Evolutionary conservation across 2,888 invertebrate species (phyloP).

Genomic region (Hypolimnas misippus): DNA sequence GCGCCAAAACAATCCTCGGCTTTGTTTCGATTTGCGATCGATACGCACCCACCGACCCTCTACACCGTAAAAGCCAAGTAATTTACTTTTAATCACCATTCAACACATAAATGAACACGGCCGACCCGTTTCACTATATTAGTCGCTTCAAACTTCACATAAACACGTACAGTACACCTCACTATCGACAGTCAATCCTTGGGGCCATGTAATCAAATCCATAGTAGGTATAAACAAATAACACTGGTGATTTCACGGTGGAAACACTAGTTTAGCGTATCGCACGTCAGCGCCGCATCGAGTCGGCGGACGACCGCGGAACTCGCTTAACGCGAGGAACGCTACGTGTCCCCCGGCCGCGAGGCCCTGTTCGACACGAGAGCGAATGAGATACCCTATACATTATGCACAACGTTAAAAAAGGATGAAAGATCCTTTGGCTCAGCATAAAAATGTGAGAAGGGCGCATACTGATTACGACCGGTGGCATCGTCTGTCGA

Average conservation of each 20-base stretch:
- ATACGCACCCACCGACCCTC: conserved; percentile 72
- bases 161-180: conserved; percentile 68
- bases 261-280: conserved; percentile 71
- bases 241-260: conserved; percentile 73
- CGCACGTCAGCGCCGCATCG: conserved; percentile 80
- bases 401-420: conserved; percentile 35
- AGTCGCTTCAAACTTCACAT: conserved; percentile 60
- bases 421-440: conserved; percentile 55
- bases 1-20: conserved; percentile 73
- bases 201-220: conserved; percentile 66
- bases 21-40: conserved; percentile 76
- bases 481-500: conserved; percentile 50
- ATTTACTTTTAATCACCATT: conserved; percentile 82
- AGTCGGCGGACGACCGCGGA: conserved; percentile 79
- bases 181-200: conserved; percentile 63
- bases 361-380: conserved; percentile 56
- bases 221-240: conserved; percentile 79
- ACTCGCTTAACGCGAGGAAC: conserved; percentile 64
- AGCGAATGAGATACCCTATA: conserved; percentile 57
- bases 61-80: conserved; percentile 78
- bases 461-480: conserved; percentile 66
- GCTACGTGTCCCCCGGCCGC: conserved; percentile 73
- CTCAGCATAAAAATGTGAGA: conserved; percentile 70
- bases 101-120: conserved; percentile 77
- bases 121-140: conserved; percentile 69